Conservation (phyloP, 2,888 invertebrate species). For the Lepidochrysops patricia region DNA sequence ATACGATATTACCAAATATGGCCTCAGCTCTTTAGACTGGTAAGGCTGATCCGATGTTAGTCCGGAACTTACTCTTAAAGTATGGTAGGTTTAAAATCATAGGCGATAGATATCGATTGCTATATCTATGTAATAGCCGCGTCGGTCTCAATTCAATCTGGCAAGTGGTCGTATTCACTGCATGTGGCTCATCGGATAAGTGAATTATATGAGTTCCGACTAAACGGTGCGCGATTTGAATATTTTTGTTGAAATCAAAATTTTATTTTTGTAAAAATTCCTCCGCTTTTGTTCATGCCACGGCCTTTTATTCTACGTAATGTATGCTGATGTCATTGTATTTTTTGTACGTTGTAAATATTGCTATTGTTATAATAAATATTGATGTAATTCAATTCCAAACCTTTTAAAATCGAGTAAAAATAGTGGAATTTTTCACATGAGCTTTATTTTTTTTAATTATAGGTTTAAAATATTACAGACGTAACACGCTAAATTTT, state of each 20-base stretch:
- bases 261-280: conserved; percentile 4
- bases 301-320: neutral
- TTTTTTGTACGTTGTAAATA: neutral
- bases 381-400: neutral
- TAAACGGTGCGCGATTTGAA: conserved; percentile 35
- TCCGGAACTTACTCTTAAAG: too few species aligned
- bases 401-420: too few species aligned
- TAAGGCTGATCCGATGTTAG: too few species aligned
- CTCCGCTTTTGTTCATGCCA: neutral
- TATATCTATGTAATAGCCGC: neutral
- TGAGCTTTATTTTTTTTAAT: too few species aligned
- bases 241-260: conserved; percentile 10
- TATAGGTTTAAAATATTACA: too few species aligned
- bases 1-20: too few species aligned
- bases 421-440: too few species aligned
- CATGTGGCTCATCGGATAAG: conserved; percentile 61
- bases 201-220: conserved; percentile 56
- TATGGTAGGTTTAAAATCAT: too few species aligned
- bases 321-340: conserved; percentile 1
- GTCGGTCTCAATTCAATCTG: conserved; percentile 41
- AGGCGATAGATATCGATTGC: neutral
- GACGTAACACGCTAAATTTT: neutral
- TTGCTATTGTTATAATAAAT: neutral
- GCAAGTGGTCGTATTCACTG: conserved; percentile 41
- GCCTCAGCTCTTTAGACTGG: too few species aligned